Evolutionary conservation across 2,113 vertebrate species (phyloP).

Genomic region (Dermatemys mawii): DNA sequence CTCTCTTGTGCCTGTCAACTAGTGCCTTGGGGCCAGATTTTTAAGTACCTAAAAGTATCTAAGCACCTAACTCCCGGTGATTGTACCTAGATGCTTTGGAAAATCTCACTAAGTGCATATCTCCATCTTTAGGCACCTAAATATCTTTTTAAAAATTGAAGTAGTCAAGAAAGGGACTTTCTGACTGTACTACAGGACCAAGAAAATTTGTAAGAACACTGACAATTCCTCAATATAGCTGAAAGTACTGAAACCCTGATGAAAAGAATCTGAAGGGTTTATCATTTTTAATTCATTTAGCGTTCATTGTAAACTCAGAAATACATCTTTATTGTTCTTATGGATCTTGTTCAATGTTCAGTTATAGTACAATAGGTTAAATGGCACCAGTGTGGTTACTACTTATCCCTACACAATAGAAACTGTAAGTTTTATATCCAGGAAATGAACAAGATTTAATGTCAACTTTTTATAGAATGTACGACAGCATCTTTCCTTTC

Average conservation of each 20-base stretch:
- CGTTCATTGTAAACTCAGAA: conserved; percentile 20
- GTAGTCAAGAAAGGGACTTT: not conserved
- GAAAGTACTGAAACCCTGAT: conserved; percentile 22
- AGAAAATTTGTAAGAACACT: not conserved
- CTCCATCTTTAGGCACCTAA: not conserved
- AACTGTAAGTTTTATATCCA: not conserved
- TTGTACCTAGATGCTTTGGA: not conserved
- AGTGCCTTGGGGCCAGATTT: not conserved
- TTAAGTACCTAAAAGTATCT: not conserved
- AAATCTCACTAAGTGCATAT: not conserved
- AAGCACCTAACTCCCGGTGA: not conserved
- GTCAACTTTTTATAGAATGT: not conserved
- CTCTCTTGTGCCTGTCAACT: not conserved
- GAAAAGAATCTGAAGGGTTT: not conserved
- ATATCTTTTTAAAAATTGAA: not conserved
- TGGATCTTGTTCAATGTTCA: not conserved
- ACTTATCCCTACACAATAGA: conserved; percentile 5
- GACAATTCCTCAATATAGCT: not conserved
- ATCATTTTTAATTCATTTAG: conserved; percentile 9
- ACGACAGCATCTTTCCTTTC: not conserved
- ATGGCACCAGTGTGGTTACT: not conserved
- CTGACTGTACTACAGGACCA: not conserved
- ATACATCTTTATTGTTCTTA: conserved; percentile 2
- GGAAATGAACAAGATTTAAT: not conserved
- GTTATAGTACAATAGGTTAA: conserved; percentile 3